phyloP scores from a whole-genome alignment of 2,888 invertebrate species.

The Gisinianus flammeolus region DNA sequence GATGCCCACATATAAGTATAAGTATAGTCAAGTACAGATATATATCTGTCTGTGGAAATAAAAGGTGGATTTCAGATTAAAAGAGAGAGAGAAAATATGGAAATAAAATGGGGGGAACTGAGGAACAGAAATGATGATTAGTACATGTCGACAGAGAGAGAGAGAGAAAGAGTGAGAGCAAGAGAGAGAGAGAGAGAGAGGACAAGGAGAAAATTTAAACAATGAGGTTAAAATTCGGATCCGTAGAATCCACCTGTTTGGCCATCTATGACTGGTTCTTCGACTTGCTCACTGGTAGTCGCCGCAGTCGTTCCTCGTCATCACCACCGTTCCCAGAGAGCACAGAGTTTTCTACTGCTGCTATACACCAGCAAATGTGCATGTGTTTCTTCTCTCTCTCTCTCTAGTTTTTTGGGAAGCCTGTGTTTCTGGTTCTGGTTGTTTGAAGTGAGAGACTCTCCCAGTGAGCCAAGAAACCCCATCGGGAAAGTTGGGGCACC shows the following conservation, averaged over 20 bases:
- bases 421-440: background rate
- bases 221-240: conserved; percentile 2
- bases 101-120: background rate
- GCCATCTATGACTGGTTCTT: conserved; percentile 33
- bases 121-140: background rate
- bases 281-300: conserved; percentile 25
- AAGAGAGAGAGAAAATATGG: background rate
- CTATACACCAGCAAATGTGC: background rate
- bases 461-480: conserved; percentile 32
- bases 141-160: background rate
- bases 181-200: no score
- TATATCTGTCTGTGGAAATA: no score
- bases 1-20: no score
- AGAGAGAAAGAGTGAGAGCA: no score
- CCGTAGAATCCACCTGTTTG: conserved; percentile 24
- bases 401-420: background rate
- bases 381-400: background rate
- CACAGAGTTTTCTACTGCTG: background rate
- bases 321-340: background rate
- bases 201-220: background rate
- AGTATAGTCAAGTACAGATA: no score
- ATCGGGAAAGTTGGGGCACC: conserved; percentile 31
- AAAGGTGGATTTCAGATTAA: no score
- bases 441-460: background rate
- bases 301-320: conserved; percentile 14